Evolutionary conservation across 2,888 invertebrate genomes (phyloP).

Genomic region (Ypsolopha sequella): DNA sequence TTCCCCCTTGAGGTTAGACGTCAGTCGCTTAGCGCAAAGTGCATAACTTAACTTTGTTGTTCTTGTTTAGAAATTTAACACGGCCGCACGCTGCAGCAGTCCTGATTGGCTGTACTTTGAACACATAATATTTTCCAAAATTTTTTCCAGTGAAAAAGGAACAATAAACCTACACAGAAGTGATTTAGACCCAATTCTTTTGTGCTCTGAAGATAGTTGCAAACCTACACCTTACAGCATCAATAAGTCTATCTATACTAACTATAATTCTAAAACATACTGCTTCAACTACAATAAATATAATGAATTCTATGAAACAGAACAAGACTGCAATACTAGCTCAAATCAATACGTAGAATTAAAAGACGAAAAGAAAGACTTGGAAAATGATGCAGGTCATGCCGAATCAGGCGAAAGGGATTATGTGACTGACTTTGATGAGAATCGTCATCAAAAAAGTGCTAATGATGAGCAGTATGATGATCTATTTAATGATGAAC

Average conservation of each 20-base stretch:
- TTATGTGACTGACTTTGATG: not conserved
- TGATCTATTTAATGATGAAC: constrained; percentile 8
- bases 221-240: constrained; percentile 15
- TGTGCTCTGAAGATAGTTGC: constrained; percentile 41
- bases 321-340: constrained; percentile 9
- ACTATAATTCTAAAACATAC: constrained; percentile 16
- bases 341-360: constrained; percentile 21
- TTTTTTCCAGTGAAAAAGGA: constrained; percentile 41
- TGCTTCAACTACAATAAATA: constrained; percentile 10
- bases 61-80: too few relatives aligned
- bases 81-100: too few relatives aligned
- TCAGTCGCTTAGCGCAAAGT: too few relatives aligned
- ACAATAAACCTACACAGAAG: constrained; percentile 40
- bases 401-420: not conserved
- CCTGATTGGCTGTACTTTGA: too few relatives aligned
- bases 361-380: constrained; percentile 17
- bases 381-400: not conserved
- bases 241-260: constrained; percentile 1
- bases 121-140: too few relatives aligned
- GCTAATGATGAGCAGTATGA: not conserved
- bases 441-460: not conserved
- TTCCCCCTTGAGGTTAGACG: too few relatives aligned
- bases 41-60: too few relatives aligned
- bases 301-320: constrained; percentile 8
- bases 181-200: constrained; percentile 26